phyloP scores from a whole-genome alignment of 2,113 vertebrate genomes.

The Podocnemis expansa region DNA sequence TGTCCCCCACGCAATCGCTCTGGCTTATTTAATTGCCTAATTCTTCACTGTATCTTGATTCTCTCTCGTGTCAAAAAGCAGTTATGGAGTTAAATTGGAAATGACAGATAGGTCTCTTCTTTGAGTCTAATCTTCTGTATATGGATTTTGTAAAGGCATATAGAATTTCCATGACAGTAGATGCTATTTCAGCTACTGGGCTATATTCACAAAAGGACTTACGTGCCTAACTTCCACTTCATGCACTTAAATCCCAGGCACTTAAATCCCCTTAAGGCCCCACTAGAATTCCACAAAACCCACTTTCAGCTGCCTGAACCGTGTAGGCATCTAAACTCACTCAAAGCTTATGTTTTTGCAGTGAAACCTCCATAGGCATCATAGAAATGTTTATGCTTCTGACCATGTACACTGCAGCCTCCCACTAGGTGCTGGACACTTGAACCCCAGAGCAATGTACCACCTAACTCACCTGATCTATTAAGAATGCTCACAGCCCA shows the following conservation, averaged over 20 bases:
- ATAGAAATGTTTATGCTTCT: background rate
- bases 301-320: background rate
- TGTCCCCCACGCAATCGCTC: background rate
- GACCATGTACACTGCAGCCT: background rate
- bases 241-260: background rate
- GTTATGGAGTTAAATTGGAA: accelerated
- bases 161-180: background rate
- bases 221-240: background rate
- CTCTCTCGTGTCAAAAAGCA: background rate
- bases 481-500: background rate
- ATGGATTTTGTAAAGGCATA: background rate
- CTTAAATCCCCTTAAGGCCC: background rate
- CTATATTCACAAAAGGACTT: background rate
- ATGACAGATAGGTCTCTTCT: background rate
- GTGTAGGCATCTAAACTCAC: background rate
- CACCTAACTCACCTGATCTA: background rate
- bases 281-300: background rate
- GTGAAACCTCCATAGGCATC: background rate
- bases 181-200: background rate
- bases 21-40: background rate
- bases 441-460: background rate
- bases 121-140: background rate
- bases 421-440: background rate
- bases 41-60: background rate
- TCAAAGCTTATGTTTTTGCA: background rate